These are phyloP conservation scores for Sturmia bella DNA, from an alignment of 2,888 invertebrate genomes.

Conservation along the genomic window DNA sequence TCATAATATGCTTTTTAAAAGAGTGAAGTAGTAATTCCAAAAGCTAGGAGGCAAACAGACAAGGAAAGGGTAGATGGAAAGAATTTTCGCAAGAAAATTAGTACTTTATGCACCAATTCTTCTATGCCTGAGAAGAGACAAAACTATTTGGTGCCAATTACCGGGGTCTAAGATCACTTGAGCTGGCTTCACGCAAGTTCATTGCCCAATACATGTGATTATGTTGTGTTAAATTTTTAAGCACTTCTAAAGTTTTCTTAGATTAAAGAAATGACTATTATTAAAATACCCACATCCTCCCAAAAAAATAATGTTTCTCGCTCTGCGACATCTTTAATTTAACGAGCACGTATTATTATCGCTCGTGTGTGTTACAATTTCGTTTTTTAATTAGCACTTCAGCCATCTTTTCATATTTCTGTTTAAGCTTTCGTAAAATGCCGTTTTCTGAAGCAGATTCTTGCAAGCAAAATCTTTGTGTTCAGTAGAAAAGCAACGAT, in stretches of 20 bases:
- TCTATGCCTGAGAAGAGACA: no score
- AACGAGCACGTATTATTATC: slow-evolving; percentile 42
- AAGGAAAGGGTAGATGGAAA: no score
- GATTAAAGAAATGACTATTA: slow-evolving; percentile 16
- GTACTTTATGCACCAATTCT: no score
- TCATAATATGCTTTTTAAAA: no score
- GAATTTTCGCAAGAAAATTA: no score
- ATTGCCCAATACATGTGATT: slow-evolving; percentile 13
- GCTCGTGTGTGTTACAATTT: slow-evolving; percentile 31
- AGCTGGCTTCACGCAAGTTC: no score
- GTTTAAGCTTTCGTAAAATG: slow-evolving; percentile 33
- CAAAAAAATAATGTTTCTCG: no score
- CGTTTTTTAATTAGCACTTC: slow-evolving; percentile 12
- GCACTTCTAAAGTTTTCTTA: background rate
- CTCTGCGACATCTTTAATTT: slow-evolving; percentile 26
- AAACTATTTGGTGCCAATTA: no score
- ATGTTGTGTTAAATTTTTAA: background rate
- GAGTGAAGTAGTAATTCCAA: no score
- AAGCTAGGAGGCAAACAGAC: no score
- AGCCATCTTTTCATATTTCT: slow-evolving; percentile 24
- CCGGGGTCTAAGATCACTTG: no score
- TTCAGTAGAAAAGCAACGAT: slow-evolving; percentile 57
- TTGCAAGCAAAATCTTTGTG: slow-evolving; percentile 25
- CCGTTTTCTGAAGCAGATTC: slow-evolving; percentile 38
- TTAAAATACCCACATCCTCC: slow-evolving; percentile 26